Base-by-base conservation (phyloP, 2,113 vertebrate genomes). In the Oryzias javanicus region DNA sequence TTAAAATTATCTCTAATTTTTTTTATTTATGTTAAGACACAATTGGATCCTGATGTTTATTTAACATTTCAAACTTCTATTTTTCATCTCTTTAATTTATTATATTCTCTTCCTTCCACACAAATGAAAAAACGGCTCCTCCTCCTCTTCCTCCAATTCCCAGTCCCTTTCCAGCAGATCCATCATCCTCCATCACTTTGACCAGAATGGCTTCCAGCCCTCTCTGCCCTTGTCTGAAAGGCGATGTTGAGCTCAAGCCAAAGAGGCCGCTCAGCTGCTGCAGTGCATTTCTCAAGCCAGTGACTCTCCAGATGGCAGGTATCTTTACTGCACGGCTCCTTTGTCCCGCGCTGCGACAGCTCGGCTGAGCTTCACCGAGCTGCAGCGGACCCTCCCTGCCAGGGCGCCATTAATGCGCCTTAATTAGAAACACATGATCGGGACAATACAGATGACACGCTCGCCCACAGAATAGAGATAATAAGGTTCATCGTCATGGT, bases 301-400 rank as follows among this genome's bases (percentile, higher is more conserved):
- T 60, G 74, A 53, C 62, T 77, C 66, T 88, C 79, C 84, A 84
- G 78, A 82, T 83, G 80, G 75, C 71, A 79, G 72, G 80, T 72
- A 80, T 82, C 78, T 83, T 80, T 79, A 72, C 63, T 71, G 83
- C 71, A 72, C 62, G 65, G 74, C 70, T 76, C 56, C 49, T 72
- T 64, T 59, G 80, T 81, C 75, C 64, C 46, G 63, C 53, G 60
- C 67, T 64, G 78, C 44, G 41, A 76, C 81, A 77, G 78, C 70
- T 79, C 55, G 12, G 62, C 70, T 0, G 29, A 4, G 71, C 75
- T 78, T 61, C 73, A 67, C 0, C 19, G n/a, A 67, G 56, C 63
- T 42, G 70, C 55, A 17, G 57, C 22, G 4, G 70, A 52, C 55
- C 70, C 16, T 45, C 67, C 71, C 60, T 63, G 61, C 63, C 57